phyloP scores from a whole-genome alignment of 2,888 invertebrate genomes.

The Chrysodeixis includens region DNA sequence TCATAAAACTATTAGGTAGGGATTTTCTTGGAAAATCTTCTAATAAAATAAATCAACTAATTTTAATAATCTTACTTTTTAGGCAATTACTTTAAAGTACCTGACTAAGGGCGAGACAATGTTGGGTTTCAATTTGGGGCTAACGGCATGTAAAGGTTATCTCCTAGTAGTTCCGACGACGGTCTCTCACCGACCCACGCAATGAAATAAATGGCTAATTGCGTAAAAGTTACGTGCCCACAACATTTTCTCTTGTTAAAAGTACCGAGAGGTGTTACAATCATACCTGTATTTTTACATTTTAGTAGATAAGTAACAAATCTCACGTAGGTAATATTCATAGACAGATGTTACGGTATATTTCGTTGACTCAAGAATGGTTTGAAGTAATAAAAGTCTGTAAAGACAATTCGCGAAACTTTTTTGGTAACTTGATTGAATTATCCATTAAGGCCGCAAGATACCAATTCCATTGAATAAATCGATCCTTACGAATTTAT shows the following conservation, averaged over 20 bases:
- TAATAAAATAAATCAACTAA: not conserved
- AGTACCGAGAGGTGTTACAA: not conserved
- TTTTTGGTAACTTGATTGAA: no score
- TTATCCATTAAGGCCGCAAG: no score
- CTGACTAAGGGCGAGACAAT: not conserved
- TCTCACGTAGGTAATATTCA: no score
- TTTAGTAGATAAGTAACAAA: not conserved
- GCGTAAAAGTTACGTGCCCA: not conserved
- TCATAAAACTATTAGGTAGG: slow-evolving; percentile 14
- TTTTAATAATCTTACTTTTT: not conserved
- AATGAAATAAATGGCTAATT: not conserved
- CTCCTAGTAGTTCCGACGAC: not conserved
- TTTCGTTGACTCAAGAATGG: no score
- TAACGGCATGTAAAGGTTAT: not conserved
- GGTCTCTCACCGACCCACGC: not conserved
- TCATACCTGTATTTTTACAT: not conserved
- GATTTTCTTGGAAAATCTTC: not conserved
- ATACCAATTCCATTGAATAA: no score
- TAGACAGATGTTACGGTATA: no score
- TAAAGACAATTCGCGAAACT: no score
- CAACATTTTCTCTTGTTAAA: not conserved
- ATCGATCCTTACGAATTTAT: no score
- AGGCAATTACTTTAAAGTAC: not conserved
- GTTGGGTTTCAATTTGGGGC: not conserved
- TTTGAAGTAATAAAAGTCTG: no score